phyloP scores from a whole-genome alignment of 1,140 invertebrate species.

The Panulirus ornatus region DNA sequence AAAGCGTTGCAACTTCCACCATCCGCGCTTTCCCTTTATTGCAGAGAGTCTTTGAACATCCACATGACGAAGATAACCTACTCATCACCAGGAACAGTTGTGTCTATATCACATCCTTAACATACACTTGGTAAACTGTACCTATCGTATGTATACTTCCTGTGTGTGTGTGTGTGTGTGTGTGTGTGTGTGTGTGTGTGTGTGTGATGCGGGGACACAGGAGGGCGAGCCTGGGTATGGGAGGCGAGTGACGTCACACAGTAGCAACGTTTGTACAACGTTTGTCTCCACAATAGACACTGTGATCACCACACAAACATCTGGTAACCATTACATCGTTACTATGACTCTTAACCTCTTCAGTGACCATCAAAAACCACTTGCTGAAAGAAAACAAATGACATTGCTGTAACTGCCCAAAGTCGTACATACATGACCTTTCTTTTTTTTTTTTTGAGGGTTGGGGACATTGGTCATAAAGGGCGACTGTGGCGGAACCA shows the following conservation, averaged over 20 bases:
- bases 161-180: no score
- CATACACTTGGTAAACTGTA: no score
- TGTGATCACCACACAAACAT: constrained; percentile 60
- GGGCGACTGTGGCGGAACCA: constrained; percentile 23
- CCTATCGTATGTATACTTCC: no score
- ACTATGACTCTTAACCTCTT: constrained; percentile 45
- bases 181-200: no score
- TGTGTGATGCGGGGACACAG: no score
- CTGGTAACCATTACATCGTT: constrained; percentile 24
- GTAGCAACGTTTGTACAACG: not conserved
- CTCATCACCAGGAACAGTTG: no score
- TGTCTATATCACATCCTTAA: no score
- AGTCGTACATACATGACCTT: constrained; percentile 1
- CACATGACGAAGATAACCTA: no score
- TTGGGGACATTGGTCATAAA: constrained; percentile 3
- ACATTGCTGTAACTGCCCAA: constrained; percentile 32
- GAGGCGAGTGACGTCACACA: constrained; percentile 24
- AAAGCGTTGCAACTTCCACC: no score
- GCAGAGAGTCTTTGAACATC: no score
- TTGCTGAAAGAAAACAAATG: constrained; percentile 52
- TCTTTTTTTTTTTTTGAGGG: no score
- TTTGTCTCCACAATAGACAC: constrained; percentile 64
- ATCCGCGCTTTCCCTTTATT: no score
- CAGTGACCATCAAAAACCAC: constrained; percentile 39
- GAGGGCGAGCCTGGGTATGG: not conserved